phyloP scores from a whole-genome alignment of 2,888 invertebrate species.

The Philereme vetulata region DNA sequence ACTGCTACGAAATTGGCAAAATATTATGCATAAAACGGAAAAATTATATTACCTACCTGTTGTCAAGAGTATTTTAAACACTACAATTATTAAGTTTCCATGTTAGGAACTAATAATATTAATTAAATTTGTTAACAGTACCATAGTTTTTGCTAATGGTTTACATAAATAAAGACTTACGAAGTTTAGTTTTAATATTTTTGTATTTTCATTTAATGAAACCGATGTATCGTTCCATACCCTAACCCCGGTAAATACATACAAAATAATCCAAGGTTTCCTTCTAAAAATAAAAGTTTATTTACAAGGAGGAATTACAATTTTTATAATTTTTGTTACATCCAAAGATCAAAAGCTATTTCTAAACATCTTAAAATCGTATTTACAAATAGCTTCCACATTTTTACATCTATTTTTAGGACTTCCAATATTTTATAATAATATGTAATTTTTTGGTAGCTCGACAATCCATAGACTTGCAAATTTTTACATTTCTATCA shows the following conservation, averaged over 20 bases:
- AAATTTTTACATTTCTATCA: constrained; percentile 45
- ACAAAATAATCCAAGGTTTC: constrained; percentile 53
- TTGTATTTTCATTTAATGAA: constrained; percentile 2
- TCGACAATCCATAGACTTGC: constrained; percentile 45
- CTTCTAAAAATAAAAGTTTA: constrained; percentile 81
- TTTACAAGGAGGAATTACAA: constrained; percentile 78
- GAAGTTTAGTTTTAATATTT: constrained; percentile 8
- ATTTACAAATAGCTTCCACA: constrained; percentile 75
- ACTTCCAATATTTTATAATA: constrained; percentile 44
- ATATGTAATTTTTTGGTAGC: constrained; percentile 40
- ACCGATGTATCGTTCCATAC: constrained; percentile 15
- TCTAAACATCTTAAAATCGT: constrained; percentile 55
- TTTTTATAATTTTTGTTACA: constrained; percentile 71
- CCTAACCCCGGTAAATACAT: constrained; percentile 30
- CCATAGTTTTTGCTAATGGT: constrained; percentile 10
- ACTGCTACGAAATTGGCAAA: constrained; percentile 9
- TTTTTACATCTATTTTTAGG: constrained; percentile 43
- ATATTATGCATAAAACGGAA: constrained; percentile 8
- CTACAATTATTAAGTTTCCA: constrained; percentile 24
- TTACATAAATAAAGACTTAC: constrained; percentile 12
- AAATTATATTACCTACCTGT: constrained; percentile 10
- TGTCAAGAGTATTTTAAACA: constrained; percentile 9
- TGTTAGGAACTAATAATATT: constrained; percentile 14
- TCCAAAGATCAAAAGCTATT: constrained; percentile 74
- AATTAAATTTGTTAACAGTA: constrained; percentile 16